A percentile compares a stretch with the other conserved stretches of the same genome.
Conservation (phyloP, 2,797 vertebrate genomes). For the Leptoclinus maculatus region DNA sequence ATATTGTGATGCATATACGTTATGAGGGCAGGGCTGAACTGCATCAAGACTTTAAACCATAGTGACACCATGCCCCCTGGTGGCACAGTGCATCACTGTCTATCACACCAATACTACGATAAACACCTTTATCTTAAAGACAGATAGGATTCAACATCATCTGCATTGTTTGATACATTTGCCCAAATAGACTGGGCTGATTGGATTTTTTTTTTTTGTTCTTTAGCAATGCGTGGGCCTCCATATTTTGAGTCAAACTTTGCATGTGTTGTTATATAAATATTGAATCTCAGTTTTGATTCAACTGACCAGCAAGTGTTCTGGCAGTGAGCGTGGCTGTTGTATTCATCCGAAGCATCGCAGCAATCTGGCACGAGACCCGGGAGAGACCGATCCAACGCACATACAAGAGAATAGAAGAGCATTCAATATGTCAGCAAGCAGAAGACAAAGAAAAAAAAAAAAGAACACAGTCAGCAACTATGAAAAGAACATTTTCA, state of each 20-base stretch:
- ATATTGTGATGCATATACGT: constrained; percentile 30
- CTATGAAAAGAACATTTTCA: neutral
- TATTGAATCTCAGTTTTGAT: constrained; percentile 53
- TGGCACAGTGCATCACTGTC: constrained; percentile 64
- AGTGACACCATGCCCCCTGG: constrained; percentile 81
- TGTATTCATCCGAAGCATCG: constrained; percentile 83
- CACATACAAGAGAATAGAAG: constrained; percentile 46
- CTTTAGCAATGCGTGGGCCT: constrained; percentile 13
- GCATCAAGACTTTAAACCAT: constrained; percentile 32
- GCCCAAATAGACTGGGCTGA: neutral
- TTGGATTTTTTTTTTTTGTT: constrained; percentile 1
- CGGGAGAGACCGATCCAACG: constrained; percentile 42
- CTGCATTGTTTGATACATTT: neutral
- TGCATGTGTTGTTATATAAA: constrained; percentile 52
- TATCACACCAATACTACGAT: neutral
- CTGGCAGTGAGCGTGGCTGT: constrained; percentile 78
- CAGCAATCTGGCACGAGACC: constrained; percentile 80
- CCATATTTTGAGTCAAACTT: constrained; percentile 34
- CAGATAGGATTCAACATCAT: neutral
- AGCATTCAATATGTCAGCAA: constrained; percentile 26
- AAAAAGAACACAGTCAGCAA: neutral
- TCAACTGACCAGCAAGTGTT: constrained; percentile 83
- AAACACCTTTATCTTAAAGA: constrained; percentile 6
- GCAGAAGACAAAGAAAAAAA: neutral
- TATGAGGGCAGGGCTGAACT: neutral